Percentiles rank a stretch among this genome's conserved stretches.
Evolutionary conservation across 2,797 vertebrate genomes (phyloP).

Genomic region (Luscinia luscinia): DNA sequence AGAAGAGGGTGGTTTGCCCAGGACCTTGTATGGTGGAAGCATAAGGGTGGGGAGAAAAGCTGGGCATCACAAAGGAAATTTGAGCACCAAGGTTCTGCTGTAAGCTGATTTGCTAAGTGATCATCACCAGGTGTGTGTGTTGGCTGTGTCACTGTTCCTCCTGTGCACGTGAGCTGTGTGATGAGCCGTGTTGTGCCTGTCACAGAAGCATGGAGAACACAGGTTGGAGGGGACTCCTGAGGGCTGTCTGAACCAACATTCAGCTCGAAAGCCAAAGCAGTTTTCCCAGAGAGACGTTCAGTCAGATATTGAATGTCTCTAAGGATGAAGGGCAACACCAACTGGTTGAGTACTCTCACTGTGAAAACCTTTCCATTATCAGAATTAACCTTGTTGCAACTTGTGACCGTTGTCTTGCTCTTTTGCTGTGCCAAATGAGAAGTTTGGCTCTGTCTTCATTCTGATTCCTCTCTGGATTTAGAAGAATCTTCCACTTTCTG

Average conservation of each 20-base stretch:
- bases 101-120: neutral
- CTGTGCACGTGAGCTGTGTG: neutral
- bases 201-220: neutral
- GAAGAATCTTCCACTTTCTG: neutral
- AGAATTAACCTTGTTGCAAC: neutral
- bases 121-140: neutral
- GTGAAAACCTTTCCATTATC: neutral
- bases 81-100: neutral
- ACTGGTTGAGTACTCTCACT: neutral
- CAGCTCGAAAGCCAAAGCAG: neutral
- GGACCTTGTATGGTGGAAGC: neutral
- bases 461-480: neutral
- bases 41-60: neutral
- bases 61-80: neutral
- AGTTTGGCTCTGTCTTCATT: neutral
- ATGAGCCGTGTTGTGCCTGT: neutral
- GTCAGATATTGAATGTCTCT: neutral
- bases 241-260: accelerated
- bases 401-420: neutral
- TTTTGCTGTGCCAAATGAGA: neutral
- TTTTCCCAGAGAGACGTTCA: neutral
- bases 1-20: neutral
- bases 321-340: neutral
- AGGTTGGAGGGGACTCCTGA: neutral
- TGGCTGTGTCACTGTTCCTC: neutral